Evolutionary conservation across 2,113 vertebrate species (phyloP).

Genomic region (Aphyosemion australe): DNA sequence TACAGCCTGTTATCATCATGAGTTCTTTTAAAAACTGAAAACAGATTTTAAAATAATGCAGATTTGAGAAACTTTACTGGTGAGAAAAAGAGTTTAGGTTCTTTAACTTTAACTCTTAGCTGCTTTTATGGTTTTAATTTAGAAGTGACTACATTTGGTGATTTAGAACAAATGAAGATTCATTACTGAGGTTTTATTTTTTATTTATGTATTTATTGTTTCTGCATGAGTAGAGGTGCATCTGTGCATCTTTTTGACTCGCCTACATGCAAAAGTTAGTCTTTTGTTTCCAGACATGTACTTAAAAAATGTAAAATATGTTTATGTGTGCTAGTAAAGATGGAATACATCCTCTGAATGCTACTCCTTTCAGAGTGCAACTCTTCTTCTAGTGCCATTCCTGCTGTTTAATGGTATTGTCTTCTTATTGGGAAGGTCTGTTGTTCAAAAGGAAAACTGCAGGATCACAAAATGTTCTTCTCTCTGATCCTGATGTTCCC

Average conservation of each 20-base stretch:
- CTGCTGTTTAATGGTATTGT: no score
- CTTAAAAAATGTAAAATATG: no score
- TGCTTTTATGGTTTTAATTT: slow-evolving; percentile 43
- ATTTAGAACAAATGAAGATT: slow-evolving; percentile 43
- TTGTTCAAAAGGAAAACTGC: no score
- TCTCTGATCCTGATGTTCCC: no score
- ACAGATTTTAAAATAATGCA: slow-evolving; percentile 4
- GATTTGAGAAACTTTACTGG: neutral
- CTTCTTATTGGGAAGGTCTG: neutral
- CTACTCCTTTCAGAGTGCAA: neutral
- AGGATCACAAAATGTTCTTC: no score
- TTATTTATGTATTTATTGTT: no score
- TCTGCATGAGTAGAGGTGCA: neutral
- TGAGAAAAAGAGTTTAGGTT: neutral
- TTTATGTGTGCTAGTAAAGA: no score
- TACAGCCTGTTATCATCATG: slow-evolving; percentile 27
- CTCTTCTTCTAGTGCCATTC: neutral
- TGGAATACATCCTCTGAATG: no score
- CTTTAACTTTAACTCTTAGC: neutral
- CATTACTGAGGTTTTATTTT: slow-evolving; percentile 2
- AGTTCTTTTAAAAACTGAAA: neutral
- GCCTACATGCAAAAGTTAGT: no score
- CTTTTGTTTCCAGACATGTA: no score
- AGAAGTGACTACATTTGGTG: slow-evolving; percentile 56
- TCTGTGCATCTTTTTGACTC: neutral